Evolutionary conservation across 2,797 vertebrate genomes (phyloP), one percentile per base, ranked within the genome.

Genomic region (Propithecus deckenii): DNA sequence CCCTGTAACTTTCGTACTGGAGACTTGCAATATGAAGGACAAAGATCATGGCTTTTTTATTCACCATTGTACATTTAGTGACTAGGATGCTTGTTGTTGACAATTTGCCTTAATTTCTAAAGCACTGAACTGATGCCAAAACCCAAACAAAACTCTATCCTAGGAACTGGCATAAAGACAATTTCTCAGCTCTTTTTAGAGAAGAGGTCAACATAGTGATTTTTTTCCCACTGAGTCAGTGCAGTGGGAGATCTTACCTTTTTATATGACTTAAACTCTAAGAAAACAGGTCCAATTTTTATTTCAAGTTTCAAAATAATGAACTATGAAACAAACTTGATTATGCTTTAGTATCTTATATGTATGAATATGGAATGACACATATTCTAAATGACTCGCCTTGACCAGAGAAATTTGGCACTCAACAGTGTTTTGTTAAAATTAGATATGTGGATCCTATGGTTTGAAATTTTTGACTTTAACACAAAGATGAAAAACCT

Each of bases 401-500:
- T 96, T 91, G 35, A 72, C 80, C 28, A 80, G 41, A 84, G 91
- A 75, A 87, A 89, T 92, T 55, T 78, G 25, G 46, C 80, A 38
- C 7, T 79, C 28, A 83, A 95, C 90, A 96, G 80, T 85, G 43
- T 46, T 80, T 94, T 80, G 30, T 91, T 95, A 81, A 92, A 94
- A 83, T 69, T 25, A 78, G 46, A 59, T 85, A 28, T 38, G 5
- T 94, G 25, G 17, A 5, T 65, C 63, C 35, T 92, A 46, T 71
- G 25, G 43, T 87, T 80, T 52, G 1, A 89, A 38, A 72, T 63
- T 87, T 93, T 94, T 94, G 4, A 90, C 69, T 35, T 92, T 91
- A 92, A 84, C 67, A 85, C 20, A 80, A 96, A 96, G 76, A 94
- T 86, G 43, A 67, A 69, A 97, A 91, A 48, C 63, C 55, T 95